Evolutionary conservation across 2,888 invertebrate species (phyloP).

Genomic region (Nebria salina): DNA sequence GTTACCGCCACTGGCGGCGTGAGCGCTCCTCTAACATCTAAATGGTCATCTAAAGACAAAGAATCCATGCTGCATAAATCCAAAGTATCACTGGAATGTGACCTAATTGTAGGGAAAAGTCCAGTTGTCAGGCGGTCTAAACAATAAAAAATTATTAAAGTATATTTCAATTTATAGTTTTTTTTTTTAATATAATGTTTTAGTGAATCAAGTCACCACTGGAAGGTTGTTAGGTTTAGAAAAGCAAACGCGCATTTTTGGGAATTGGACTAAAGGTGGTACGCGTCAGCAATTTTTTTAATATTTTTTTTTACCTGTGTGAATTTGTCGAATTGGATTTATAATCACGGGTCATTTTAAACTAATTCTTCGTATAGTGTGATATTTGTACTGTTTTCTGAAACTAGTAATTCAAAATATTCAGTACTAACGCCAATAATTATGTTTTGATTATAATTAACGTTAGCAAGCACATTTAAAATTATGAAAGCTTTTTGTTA

Average conservation of each 20-base stretch:
- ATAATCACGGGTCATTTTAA: not conserved
- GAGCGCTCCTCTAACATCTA: constrained; percentile 19
- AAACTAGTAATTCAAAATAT: not conserved
- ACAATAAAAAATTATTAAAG: not conserved
- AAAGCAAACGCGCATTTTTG: not conserved
- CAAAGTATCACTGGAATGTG: constrained; percentile 46
- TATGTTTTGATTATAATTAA: not conserved
- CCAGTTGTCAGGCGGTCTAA: constrained; percentile 40
- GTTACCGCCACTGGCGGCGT: constrained; percentile 41
- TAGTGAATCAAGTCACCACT: not conserved
- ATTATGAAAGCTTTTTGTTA: not conserved
- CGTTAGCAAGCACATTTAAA: not conserved
- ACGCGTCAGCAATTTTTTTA: not conserved
- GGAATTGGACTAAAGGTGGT: not conserved
- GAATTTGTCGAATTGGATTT: not conserved
- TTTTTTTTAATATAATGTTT: not conserved
- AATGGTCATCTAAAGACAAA: constrained; percentile 40
- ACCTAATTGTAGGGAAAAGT: constrained; percentile 41
- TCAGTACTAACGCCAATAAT: not conserved
- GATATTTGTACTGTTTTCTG: constrained; percentile 1
- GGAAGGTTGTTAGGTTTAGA: not conserved
- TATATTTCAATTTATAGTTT: not conserved
- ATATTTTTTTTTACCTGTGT: not conserved
- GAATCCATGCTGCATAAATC: constrained; percentile 46
- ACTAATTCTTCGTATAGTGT: constrained; percentile 1